These are phyloP conservation scores for Spialia ferax DNA, from an alignment of 2,888 invertebrate species.

Conservation along the genomic window DNA sequence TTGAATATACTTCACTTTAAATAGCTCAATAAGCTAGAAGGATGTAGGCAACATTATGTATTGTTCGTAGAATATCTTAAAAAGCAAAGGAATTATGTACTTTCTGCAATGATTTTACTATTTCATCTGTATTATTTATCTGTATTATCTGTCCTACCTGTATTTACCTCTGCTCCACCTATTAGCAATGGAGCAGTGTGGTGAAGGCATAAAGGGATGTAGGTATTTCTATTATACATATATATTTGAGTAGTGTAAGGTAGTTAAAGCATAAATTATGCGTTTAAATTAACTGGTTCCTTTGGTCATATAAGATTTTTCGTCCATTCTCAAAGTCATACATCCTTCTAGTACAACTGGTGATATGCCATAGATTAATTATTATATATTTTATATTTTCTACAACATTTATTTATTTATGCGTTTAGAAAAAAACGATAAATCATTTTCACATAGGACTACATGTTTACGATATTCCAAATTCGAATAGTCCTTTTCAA, in stretches of 20 bases:
- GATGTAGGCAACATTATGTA: conserved; percentile 9
- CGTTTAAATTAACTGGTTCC: too few species aligned
- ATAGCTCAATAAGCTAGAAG: conserved; percentile 11
- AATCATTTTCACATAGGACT: conserved; percentile 29
- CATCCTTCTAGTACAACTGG: conserved; percentile 51
- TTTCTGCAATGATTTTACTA: not conserved
- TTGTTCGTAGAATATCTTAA: too few species aligned
- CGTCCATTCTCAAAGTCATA: not conserved
- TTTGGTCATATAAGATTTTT: too few species aligned
- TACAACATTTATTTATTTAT: conserved; percentile 15
- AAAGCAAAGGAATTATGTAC: not conserved
- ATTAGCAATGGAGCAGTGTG: too few species aligned
- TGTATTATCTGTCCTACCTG: too few species aligned
- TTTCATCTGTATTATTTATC: not conserved
- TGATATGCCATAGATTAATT: conserved; percentile 78
- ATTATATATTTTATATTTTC: conserved; percentile 49
- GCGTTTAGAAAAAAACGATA: conserved; percentile 15
- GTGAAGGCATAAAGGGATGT: too few species aligned
- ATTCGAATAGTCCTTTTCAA: conserved; percentile 21
- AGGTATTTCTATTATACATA: too few species aligned
- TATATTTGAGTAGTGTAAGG: too few species aligned
- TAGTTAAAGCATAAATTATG: too few species aligned
- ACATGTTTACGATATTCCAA: conserved; percentile 6
- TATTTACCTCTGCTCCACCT: too few species aligned
- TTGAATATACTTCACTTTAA: conserved; percentile 49